A percentile compares a stretch with the other conserved stretches of the same genome.
phyloP scores from a whole-genome alignment of 2,797 vertebrate genomes.

The Gadopsis marmoratus region DNA sequence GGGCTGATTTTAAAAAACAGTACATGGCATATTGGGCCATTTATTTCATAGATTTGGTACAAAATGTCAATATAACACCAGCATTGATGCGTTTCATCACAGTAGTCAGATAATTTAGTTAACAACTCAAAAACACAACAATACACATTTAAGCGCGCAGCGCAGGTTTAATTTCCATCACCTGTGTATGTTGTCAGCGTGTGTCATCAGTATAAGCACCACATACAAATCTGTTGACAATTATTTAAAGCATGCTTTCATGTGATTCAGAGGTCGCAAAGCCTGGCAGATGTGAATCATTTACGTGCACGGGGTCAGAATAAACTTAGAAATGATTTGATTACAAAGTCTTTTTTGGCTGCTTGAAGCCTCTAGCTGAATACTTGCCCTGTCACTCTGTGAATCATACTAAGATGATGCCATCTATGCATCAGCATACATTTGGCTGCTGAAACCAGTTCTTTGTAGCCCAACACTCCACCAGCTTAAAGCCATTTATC shows the following conservation, averaged over 20 bases:
- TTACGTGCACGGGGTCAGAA: not conserved
- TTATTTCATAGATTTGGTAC: no score
- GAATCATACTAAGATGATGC: constrained; percentile 37
- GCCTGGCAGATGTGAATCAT: not conserved
- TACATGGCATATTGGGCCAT: no score
- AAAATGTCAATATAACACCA: no score
- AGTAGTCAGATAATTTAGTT: no score
- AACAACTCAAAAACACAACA: no score
- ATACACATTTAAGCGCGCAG: no score
- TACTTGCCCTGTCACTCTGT: not conserved
- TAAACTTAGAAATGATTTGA: constrained; percentile 15
- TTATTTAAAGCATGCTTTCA: not conserved
- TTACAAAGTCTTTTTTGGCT: not conserved
- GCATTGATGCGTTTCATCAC: no score
- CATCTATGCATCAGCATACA: constrained; percentile 18
- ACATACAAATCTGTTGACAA: not conserved
- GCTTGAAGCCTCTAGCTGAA: not conserved
- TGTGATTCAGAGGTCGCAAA: constrained; percentile 14
- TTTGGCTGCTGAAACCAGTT: not conserved
- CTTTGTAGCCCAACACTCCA: not conserved
- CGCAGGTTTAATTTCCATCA: not conserved
- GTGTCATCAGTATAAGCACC: not conserved
- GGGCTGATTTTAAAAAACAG: no score
- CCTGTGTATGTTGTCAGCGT: not conserved
- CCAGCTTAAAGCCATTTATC: not conserved